Base-by-base conservation (phyloP, 2,113 vertebrate genomes). In the human (Homo sapiens) region DNA sequence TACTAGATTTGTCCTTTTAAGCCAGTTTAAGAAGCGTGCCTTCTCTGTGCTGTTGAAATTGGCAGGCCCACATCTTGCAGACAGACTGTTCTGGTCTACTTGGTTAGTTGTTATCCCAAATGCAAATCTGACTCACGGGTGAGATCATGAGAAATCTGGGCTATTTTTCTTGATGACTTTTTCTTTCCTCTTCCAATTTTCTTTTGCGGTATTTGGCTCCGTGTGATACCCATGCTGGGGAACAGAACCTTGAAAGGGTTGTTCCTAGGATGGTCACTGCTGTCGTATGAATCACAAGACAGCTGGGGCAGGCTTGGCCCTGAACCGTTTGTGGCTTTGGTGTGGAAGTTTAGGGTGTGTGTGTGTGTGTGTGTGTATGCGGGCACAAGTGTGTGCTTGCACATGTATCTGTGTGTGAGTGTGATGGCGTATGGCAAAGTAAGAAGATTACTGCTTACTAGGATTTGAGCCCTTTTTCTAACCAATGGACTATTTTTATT, bases 101-200 rank as follows among this genome's bases (percentile, higher is more conserved):
- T 89, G 82, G 97, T 98, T 94, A 95, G 87, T 64, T 97, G 98
- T 99, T 98, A 98, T 97, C 98, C 98, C 97, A 97, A 98, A 98
- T 0, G 95, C 97, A 98, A 97, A 98, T 98, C 97, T 98, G 98
- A 98, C 98, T 98, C 98, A 98, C 0, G 98, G 98, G 97, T 40
- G 97, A 97, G 97, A 98, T 97, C 97, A 98, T 98, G 98, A 98
- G 98, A 98, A 98, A 98, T 96, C 97, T 72, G 96, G 97, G 91
- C 96, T 97, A 97, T 97, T 98, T 98, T 98, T 97, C 98, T 98
- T 97, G 97, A 94, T 97, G 96, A 97, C 97, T 98, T 97, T 98
- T 93, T 98, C 96, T 97, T 97, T 97, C 97, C 97, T 94, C 48
- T 73, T 97, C 87, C 89, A 93, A 27, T 97, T 97, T 98, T 98